A percentile compares a stretch with the other conserved stretches of the same genome.
phyloP scores from a whole-genome alignment of 1,140 invertebrate species.

The Acromyrmex charruanus region DNA sequence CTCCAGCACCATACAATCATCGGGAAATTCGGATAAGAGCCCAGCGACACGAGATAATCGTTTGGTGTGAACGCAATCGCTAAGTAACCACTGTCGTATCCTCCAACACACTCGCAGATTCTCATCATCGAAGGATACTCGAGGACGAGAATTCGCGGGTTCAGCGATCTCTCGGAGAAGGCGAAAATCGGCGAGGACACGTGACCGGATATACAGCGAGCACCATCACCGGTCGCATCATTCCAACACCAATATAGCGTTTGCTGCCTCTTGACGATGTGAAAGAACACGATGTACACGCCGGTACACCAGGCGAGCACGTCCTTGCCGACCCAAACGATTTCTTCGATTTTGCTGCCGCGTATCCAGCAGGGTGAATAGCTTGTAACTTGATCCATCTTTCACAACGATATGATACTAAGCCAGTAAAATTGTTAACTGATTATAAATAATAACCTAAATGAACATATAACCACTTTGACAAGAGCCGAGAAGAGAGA shows the following conservation, averaged over 20 bases:
- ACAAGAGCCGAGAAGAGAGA: conserved; percentile 1
- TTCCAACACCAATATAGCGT: conserved; percentile 75
- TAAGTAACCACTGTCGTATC: conserved; percentile 74
- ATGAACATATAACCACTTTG: neutral
- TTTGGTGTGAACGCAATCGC: conserved; percentile 78
- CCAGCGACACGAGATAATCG: conserved; percentile 79
- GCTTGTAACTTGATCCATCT: conserved; percentile 65
- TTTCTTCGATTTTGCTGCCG: conserved; percentile 78
- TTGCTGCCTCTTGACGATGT: conserved; percentile 70
- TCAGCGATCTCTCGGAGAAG: conserved; percentile 78
- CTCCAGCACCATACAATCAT: conserved; percentile 84
- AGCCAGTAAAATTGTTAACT: neutral
- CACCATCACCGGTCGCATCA: conserved; percentile 77
- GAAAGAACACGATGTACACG: conserved; percentile 80
- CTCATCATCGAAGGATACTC: conserved; percentile 81
- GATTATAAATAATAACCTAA: conserved; percentile 29
- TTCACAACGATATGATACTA: neutral
- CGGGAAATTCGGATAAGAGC: conserved; percentile 77
- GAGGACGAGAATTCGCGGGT: conserved; percentile 80
- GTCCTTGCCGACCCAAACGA: conserved; percentile 82
- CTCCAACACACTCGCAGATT: conserved; percentile 77
- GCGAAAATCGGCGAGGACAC: conserved; percentile 75
- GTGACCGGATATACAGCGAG: conserved; percentile 79
- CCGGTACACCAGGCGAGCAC: conserved; percentile 81
- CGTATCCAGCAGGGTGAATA: conserved; percentile 78